Conservation (phyloP, 2,888 invertebrate genomes). For the Tenthredo livida region DNA sequence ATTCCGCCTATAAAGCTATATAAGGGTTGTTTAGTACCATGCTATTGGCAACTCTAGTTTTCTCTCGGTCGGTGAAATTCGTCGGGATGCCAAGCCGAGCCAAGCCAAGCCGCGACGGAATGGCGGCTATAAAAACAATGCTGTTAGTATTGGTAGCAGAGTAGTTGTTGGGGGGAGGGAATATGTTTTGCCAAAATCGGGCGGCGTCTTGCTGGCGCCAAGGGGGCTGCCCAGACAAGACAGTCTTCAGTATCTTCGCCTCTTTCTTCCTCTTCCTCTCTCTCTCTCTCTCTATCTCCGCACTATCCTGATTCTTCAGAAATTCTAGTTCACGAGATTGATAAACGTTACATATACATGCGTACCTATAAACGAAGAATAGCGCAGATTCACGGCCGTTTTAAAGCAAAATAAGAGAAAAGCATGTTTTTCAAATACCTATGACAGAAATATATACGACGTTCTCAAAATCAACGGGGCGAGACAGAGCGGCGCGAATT, state of each 20-base stretch:
- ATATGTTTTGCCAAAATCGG: conserved; percentile 51
- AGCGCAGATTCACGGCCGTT: not conserved
- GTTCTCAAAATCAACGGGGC: not conserved
- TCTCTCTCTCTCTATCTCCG: not conserved
- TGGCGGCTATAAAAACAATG: conserved; percentile 45
- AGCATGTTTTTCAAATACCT: not conserved
- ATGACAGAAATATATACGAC: not conserved
- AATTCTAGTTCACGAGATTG: not conserved
- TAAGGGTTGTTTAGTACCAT: not conserved
- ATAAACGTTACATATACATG: not conserved
- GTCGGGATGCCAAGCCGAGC: not conserved
- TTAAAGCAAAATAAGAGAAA: not conserved
- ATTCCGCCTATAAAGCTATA: not conserved
- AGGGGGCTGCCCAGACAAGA: conserved; percentile 41
- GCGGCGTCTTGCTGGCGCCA: conserved; percentile 49
- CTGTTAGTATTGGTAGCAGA: not conserved
- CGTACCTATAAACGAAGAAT: too few species aligned
- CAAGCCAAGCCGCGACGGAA: conserved; percentile 3
- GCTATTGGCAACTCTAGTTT: not conserved
- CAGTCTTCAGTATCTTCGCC: conserved; percentile 19
- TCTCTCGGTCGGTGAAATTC: not conserved
- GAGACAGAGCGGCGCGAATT: not conserved
- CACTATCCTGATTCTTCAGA: not conserved
- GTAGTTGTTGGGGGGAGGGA: conserved; percentile 2
- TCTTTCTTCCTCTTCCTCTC: not conserved